Conservation (phyloP, 2,797 vertebrate genomes). For the Coregonus ussuriensis region DNA sequence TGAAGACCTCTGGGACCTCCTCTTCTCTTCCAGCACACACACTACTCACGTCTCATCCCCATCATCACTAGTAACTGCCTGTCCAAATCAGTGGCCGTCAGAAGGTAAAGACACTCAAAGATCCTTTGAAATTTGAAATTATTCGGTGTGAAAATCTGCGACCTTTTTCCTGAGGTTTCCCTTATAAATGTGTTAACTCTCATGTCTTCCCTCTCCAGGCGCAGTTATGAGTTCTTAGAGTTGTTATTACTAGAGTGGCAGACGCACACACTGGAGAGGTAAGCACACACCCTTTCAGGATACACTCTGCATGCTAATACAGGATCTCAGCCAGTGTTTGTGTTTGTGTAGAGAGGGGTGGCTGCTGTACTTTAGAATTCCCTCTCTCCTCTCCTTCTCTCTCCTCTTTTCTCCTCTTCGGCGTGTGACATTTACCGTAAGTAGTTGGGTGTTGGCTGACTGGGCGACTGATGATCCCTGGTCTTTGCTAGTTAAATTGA, state of each 20-base stretch:
- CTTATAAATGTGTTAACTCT: neutral
- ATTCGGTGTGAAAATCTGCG: neutral
- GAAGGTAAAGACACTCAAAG: conserved; percentile 80
- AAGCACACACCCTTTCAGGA: conserved; percentile 25
- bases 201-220: conserved; percentile 69
- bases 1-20: neutral
- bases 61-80: conserved; percentile 98
- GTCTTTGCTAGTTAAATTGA: conserved; percentile 58
- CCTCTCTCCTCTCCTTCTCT: neutral
- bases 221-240: conserved; percentile 96
- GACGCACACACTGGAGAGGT: conserved; percentile 94
- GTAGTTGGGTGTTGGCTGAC: conserved; percentile 45
- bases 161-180: neutral
- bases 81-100: conserved; percentile 94
- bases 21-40: conserved; percentile 82
- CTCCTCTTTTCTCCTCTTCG: neutral
- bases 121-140: neutral
- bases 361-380: neutral
- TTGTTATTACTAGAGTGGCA: conserved; percentile 96
- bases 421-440: conserved; percentile 55
- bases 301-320: neutral
- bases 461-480: conserved; percentile 63
- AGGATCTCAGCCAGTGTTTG: neutral
- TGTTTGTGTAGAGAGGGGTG: neutral
- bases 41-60: conserved; percentile 94